A percentile compares a stretch with the other conserved stretches of the same genome.
These are phyloP conservation scores for Gadus chalcogrammus DNA, from an alignment of 2,113 vertebrate genomes.

Conservation along the genomic window DNA sequence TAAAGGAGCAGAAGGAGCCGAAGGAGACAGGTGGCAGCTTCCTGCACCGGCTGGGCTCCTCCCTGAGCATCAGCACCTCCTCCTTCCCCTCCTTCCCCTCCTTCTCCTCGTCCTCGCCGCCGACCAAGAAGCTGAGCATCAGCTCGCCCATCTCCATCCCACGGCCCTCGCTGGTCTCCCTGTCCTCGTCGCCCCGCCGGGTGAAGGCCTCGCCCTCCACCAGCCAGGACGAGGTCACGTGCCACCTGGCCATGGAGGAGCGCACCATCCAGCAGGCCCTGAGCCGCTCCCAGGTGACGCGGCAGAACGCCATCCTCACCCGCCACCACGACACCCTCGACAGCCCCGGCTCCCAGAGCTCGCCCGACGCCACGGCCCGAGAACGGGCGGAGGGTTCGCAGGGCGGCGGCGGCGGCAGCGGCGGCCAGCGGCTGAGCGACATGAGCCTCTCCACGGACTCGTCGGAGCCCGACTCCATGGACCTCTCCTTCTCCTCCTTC, in stretches of 20 bases:
- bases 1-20: constrained; percentile 69
- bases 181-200: constrained; percentile 56
- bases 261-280: constrained; percentile 55
- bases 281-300: constrained; percentile 58
- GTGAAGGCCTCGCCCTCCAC: constrained; percentile 71
- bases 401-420: constrained; percentile 43
- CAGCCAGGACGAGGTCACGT: constrained; percentile 70
- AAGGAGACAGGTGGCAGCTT: constrained; percentile 42
- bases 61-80: constrained; percentile 45
- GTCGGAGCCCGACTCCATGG: constrained; percentile 80
- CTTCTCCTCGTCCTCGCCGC: constrained; percentile 49
- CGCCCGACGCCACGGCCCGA: neutral
- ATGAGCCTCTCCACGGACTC: constrained; percentile 96
- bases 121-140: constrained; percentile 70
- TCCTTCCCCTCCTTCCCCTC: constrained; percentile 43
- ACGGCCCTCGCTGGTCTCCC: constrained; percentile 60
- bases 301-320: constrained; percentile 9
- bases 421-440: constrained; percentile 85
- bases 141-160: constrained; percentile 65
- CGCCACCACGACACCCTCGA: constrained; percentile 5
- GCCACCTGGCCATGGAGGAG: constrained; percentile 60
- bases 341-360: constrained; percentile 21
- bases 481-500: constrained; percentile 78
- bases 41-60: constrained; percentile 59
- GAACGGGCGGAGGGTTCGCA: constrained; percentile 1